Evolutionary conservation across 2,797 vertebrate species (phyloP).

Genomic region (Chromobotia macracanthus): DNA sequence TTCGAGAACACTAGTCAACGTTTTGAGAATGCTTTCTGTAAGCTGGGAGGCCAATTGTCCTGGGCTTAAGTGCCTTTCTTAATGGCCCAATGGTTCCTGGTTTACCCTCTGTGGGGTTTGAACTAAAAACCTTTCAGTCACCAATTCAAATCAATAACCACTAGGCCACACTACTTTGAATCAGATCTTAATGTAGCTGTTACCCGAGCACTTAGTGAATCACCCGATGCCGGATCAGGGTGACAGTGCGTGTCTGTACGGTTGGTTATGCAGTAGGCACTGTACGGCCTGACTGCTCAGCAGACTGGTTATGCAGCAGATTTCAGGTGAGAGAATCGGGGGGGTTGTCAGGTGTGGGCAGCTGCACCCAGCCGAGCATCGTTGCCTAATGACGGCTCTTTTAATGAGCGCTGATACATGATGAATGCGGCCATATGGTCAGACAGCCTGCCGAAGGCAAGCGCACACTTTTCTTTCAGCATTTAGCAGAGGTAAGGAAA

Average conservation of each 20-base stretch:
- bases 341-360: constrained; percentile 60
- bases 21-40: too few species aligned
- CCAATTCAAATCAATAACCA: too few species aligned
- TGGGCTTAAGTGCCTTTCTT: too few species aligned
- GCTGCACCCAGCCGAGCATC: constrained; percentile 70
- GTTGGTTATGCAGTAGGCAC: constrained; percentile 40
- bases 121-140: too few species aligned
- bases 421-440: constrained; percentile 85
- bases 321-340: constrained; percentile 57
- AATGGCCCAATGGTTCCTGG: constrained; percentile 30
- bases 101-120: too few species aligned
- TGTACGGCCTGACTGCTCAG: constrained; percentile 57
- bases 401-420: constrained; percentile 81
- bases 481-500: constrained; percentile 65
- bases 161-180: constrained; percentile 23
- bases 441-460: constrained; percentile 78
- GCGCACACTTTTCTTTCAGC: constrained; percentile 66
- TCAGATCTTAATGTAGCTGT: constrained; percentile 15
- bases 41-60: too few species aligned
- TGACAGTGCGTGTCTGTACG: constrained; percentile 30
- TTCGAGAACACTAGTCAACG: too few species aligned
- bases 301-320: constrained; percentile 62
- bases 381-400: constrained; percentile 78
- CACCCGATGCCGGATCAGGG: constrained; percentile 33
- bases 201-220: constrained; percentile 26